A percentile compares a stretch with the other conserved stretches of the same genome.
These are phyloP conservation scores for Carabus problematicus DNA, from an alignment of 2,888 invertebrate species.

Conservation along the genomic window DNA sequence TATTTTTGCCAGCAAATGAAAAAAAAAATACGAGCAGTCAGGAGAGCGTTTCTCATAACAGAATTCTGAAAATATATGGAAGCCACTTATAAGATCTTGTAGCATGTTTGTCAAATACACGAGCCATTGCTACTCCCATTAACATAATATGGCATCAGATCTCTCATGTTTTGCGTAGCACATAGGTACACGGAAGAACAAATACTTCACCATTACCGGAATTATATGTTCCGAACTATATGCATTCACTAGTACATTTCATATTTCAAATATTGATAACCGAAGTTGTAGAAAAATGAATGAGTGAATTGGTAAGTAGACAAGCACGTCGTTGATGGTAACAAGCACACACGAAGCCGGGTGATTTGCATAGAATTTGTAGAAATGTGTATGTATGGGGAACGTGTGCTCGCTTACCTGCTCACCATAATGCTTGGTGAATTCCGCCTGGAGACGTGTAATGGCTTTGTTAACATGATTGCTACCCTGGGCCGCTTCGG, in stretches of 20 bases:
- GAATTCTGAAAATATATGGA: conserved; percentile 5
- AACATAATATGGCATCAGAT: conserved; percentile 11
- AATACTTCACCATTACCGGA: no score
- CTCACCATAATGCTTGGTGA: conserved; percentile 13
- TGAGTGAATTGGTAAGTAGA: no score
- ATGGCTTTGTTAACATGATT: conserved; percentile 25
- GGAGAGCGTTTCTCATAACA: no score
- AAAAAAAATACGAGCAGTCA: no score
- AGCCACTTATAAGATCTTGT: background rate
- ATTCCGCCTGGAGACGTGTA: conserved; percentile 21
- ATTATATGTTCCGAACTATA: no score
- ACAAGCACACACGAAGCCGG: no score
- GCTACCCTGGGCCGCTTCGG: conserved; percentile 9
- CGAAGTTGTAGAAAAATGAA: no score
- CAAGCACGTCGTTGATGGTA: no score
- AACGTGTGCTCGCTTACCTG: background rate
- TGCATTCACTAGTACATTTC: no score
- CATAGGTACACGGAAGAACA: background rate
- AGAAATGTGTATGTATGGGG: background rate
- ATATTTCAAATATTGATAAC: no score
- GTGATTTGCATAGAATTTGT: no score
- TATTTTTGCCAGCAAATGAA: no score
- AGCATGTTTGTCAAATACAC: conserved; percentile 13
- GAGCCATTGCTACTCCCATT: conserved; percentile 5
- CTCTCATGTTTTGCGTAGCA: background rate